These are phyloP conservation scores for Hemicrepidius hirtus DNA, from an alignment of 2,888 invertebrate genomes.

Conservation along the genomic window DNA sequence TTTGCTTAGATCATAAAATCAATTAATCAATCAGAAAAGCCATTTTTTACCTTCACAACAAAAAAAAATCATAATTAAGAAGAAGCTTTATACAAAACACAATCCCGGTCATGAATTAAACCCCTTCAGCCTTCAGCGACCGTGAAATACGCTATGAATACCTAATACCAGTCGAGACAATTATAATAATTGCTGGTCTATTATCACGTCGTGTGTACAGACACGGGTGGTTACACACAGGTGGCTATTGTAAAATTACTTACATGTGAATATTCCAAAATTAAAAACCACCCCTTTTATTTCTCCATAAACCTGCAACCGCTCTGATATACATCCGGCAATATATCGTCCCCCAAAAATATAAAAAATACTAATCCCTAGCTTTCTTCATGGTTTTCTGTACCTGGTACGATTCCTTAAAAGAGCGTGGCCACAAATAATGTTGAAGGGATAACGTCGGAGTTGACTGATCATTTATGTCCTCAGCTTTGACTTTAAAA, in stretches of 20 bases:
- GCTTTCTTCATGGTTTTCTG: slow-evolving; percentile 38
- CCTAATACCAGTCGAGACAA: slow-evolving; percentile 57
- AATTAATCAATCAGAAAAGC: no score
- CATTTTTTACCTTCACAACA: no score
- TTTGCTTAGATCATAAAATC: no score
- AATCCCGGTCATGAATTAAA: not conserved
- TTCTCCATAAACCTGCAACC: not conserved
- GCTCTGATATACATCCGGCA: slow-evolving; percentile 7
- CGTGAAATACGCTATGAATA: slow-evolving; percentile 48
- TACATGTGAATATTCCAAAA: slow-evolving; percentile 23
- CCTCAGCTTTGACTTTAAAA: slow-evolving; percentile 28
- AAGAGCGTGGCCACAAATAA: slow-evolving; percentile 41
- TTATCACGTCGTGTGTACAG: slow-evolving; percentile 62
- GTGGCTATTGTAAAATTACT: slow-evolving; percentile 54
- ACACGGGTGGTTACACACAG: slow-evolving; percentile 62
- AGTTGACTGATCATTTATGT: slow-evolving; percentile 39
- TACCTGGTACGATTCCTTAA: slow-evolving; percentile 43
- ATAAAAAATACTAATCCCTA: slow-evolving; percentile 6
- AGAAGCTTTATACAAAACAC: no score
- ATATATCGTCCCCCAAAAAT: slow-evolving; percentile 1
- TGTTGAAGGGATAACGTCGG: slow-evolving; percentile 27
- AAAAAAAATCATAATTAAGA: not conserved
- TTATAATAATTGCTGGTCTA: slow-evolving; percentile 64
- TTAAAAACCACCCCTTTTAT: slow-evolving; percentile 18
- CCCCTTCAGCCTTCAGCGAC: slow-evolving; percentile 33